Conservation (phyloP, 2,888 invertebrate genomes). For the Actias luna region DNA sequence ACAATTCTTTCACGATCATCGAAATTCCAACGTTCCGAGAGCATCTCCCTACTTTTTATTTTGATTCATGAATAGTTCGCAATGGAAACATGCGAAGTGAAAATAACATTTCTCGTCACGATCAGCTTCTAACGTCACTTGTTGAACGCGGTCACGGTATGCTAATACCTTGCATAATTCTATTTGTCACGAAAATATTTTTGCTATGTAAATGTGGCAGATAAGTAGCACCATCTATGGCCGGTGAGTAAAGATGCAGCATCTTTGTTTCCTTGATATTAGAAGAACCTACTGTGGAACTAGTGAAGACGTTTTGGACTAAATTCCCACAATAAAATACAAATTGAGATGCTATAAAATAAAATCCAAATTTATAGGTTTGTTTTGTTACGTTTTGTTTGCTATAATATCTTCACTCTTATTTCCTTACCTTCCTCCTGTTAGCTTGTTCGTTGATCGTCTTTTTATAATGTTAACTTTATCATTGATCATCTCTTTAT, state of each 20-base stretch:
- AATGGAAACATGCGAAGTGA: neutral
- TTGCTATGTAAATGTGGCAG: neutral
- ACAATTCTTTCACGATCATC: neutral
- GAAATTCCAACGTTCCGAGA: neutral
- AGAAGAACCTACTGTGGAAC: neutral
- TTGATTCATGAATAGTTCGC: neutral
- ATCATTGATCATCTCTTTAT: too few relatives aligned
- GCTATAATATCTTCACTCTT: too few relatives aligned
- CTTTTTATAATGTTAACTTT: too few relatives aligned
- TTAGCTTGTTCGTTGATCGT: too few relatives aligned
- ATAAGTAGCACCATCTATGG: neutral
- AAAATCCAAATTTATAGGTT: too few relatives aligned
- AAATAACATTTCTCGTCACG: neutral
- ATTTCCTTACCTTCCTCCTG: too few relatives aligned
- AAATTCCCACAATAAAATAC: too few relatives aligned
- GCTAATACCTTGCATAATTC: neutral
- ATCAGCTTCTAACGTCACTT: neutral
- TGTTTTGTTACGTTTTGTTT: too few relatives aligned
- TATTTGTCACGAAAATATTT: too few relatives aligned
- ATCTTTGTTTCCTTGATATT: neutral
- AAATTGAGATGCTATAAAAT: too few relatives aligned
- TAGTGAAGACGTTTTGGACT: neutral
- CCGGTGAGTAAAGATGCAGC: neutral
- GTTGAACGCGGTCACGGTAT: neutral
- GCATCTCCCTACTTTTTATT: neutral